Conservation (phyloP, 2,113 vertebrate genomes). For the human region GRCh38 chr2:16674501-16675000, state of each 20-base stretch:
- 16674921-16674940: neutral
- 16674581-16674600: neutral
- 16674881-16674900: neutral
- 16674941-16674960: neutral
- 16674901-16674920: neutral
- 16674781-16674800: neutral
- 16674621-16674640: neutral
- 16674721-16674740: neutral
- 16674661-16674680: neutral
- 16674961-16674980: neutral
- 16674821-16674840: neutral
- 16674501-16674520: neutral
- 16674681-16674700: neutral
- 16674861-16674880: neutral
- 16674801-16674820: neutral
- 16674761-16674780: neutral
- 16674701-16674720: neutral
- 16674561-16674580: neutral
- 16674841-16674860: neutral
- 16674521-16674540: neutral
- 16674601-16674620: slow-evolving; percentile 15
- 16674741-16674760: neutral
- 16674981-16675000: neutral
- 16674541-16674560: neutral
- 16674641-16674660: neutral